phyloP scores from a whole-genome alignment of 2,888 invertebrate genomes.

The Amorpha juglandis region DNA sequence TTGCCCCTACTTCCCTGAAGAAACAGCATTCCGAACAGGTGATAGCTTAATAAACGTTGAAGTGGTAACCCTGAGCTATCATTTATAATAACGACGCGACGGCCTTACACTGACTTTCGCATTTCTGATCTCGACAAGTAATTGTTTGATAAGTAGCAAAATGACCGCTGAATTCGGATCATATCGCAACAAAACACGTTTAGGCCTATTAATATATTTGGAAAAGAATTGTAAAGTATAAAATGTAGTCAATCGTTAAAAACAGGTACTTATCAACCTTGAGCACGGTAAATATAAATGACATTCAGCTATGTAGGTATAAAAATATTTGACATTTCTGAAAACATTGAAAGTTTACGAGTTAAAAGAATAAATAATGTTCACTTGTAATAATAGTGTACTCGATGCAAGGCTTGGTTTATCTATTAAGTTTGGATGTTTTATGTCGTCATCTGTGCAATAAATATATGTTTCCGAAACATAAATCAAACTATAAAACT shows the following conservation, averaged over 20 bases:
- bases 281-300: conserved; percentile 16
- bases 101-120: too few species aligned
- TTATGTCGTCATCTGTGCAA: conserved; percentile 3
- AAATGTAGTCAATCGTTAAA: conserved; percentile 14
- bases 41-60: too few species aligned
- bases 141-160: too few species aligned
- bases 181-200: neutral
- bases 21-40: too few species aligned
- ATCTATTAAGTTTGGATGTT: neutral
- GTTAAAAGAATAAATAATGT: conserved; percentile 29
- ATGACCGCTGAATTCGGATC: neutral
- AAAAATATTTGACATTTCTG: conserved; percentile 48
- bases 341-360: conserved; percentile 40
- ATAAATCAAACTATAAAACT: neutral
- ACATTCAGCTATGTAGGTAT: conserved; percentile 24
- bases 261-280: conserved; percentile 18
- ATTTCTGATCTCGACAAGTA: too few species aligned
- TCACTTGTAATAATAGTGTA: conserved; percentile 1
- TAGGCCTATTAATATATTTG: conserved; percentile 19
- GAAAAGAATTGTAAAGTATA: conserved; percentile 11
- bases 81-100: too few species aligned
- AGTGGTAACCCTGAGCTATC: too few species aligned
- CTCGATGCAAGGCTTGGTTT: neutral
- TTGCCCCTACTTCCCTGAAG: too few species aligned
- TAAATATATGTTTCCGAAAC: neutral